Evolutionary conservation across 2,113 vertebrate species (phyloP), one percentile per base, ranked within the genome.

Genomic region (Australoheros scitulus): DNA sequence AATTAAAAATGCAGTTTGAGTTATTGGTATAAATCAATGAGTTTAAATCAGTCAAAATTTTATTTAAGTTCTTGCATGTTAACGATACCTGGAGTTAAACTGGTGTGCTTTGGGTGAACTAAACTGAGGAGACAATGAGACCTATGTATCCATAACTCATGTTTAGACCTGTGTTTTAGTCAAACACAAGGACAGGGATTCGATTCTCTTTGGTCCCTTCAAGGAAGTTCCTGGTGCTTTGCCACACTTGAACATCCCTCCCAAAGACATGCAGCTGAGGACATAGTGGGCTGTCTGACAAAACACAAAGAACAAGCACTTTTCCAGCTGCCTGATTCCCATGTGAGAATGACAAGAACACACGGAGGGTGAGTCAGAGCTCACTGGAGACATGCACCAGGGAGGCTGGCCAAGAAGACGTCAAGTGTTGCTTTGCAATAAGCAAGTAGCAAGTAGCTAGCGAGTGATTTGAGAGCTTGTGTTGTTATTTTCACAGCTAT

Each of bases 311-410:
- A 87, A 86, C 79, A 89, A 92, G 72, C 65, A 47, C 80, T 92
- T 88, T 74, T 89, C 80, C 85, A 92, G 89, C 91, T 93, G 87
- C 80, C 77, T 6, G 36, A 65, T 87, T 88, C 89, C 87, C 90
- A 84, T 61, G 84, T 26, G 82, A 83, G 83, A 85, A 80, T n/a
- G 24, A 76, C 47, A 74, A 80, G 78, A 90, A 78, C 82, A 77
- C 65, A 52, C 29, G 1, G 72, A 79, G 68, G 64, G 82, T 84
- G 80, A 88, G 85, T 91, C 90, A 81, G 87, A 88, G 86, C 81
- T 82, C 3, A 34, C 63, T 50, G 34, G 76, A 86, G 84, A 79
- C 5, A n/a, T 79, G 81, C 75, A 3, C 36, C 55, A 10, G 78
- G 82, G 72, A 87, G 82, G 64, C 18, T 34, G 55, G 88, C 91